phyloP scores from a whole-genome alignment of 2,113 vertebrate genomes.

The Setophaga petechia region DNA sequence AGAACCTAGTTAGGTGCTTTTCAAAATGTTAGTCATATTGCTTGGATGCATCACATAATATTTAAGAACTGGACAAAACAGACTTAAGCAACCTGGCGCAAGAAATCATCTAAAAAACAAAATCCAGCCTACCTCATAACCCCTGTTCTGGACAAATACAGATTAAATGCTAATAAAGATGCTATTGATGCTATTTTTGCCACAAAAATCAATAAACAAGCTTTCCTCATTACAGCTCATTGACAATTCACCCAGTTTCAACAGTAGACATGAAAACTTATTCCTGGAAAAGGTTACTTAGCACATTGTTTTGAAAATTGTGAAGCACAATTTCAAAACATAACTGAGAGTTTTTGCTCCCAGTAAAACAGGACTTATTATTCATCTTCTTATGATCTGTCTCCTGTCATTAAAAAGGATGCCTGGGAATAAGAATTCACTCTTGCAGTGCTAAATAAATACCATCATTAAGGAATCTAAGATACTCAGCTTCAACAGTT shows the following conservation, averaged over 20 bases:
- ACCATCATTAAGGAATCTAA: background rate
- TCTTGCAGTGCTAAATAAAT: background rate
- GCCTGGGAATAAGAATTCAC: background rate
- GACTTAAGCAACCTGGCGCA: background rate
- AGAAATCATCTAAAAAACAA: background rate
- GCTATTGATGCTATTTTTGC: background rate
- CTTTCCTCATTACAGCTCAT: background rate
- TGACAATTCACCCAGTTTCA: background rate
- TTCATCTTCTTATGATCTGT: background rate
- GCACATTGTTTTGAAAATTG: background rate
- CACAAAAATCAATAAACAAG: background rate
- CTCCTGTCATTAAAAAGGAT: background rate
- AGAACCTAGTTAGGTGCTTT: background rate
- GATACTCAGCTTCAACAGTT: background rate
- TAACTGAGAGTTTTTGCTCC: background rate
- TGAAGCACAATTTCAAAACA: background rate
- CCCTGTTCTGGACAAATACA: background rate
- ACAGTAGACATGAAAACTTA: background rate
- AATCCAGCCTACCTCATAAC: background rate
- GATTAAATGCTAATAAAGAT: background rate
- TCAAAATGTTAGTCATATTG: background rate
- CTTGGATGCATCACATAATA: constrained; percentile 11
- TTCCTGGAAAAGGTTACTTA: background rate
- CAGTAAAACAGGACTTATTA: background rate
- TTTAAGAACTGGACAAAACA: constrained; percentile 3